Evolutionary conservation across 2,113 vertebrate species (phyloP).

Genomic region (Corynorhinus townsendii): DNA sequence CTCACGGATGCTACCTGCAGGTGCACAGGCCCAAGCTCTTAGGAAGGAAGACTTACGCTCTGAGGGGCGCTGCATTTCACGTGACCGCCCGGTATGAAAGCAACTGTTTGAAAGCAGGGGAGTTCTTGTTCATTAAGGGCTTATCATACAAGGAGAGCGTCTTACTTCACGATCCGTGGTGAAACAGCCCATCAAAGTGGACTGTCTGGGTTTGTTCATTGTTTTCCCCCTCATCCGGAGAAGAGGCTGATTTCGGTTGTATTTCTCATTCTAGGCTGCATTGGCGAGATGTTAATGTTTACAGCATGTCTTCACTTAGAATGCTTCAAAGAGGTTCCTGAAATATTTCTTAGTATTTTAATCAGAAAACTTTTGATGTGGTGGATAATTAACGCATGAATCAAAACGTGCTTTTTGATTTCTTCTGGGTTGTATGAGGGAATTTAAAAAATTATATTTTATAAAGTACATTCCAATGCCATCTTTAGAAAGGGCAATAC

Average conservation of each 20-base stretch:
- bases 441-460: background rate
- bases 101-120: background rate
- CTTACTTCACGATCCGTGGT: background rate
- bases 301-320: background rate
- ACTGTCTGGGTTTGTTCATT: background rate
- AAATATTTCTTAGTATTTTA: background rate
- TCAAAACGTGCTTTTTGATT: background rate
- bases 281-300: background rate
- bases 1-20: background rate
- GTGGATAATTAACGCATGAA: background rate
- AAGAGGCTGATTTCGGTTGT: background rate
- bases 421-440: background rate
- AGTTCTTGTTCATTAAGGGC: background rate
- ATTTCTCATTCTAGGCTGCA: background rate
- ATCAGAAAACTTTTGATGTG: background rate
- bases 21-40: background rate
- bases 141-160: background rate
- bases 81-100: background rate
- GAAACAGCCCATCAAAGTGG: background rate
- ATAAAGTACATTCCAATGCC: background rate
- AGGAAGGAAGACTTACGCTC: background rate
- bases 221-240: background rate
- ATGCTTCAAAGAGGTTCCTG: background rate
- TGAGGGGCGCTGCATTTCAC: background rate
- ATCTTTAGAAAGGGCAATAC: slow-evolving; percentile 24